Conservation (phyloP, 2,797 vertebrate genomes). For the Picus viridis region DNA sequence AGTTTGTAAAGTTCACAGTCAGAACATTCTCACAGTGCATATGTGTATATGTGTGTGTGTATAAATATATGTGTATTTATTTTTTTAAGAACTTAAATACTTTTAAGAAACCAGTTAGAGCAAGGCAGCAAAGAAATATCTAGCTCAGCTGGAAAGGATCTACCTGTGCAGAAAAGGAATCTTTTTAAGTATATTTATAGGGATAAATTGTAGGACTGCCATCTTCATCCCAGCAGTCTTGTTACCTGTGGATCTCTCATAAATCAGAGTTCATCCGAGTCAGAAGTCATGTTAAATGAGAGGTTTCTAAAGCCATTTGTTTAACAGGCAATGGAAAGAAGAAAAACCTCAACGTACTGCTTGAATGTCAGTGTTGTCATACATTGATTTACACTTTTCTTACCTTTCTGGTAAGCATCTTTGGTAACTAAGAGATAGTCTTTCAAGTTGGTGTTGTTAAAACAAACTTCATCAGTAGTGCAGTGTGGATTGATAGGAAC, state of each 20-base stretch:
- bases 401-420: neutral
- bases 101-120: neutral
- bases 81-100: neutral
- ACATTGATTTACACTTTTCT: neutral
- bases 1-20: neutral
- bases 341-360: neutral
- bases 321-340: neutral
- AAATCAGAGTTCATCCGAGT: neutral
- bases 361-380: neutral
- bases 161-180: neutral
- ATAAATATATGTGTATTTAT: neutral
- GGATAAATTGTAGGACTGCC: neutral
- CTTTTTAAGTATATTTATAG: neutral
- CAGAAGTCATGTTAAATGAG: neutral
- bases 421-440: neutral
- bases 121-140: neutral
- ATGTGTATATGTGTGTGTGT: neutral
- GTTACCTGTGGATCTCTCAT: neutral
- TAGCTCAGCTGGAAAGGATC: neutral
- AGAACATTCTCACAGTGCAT: neutral
- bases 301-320: neutral
- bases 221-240: neutral
- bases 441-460: neutral
- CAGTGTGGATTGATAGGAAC: neutral
- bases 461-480: neutral